Conservation (phyloP, 2,797 vertebrate genomes). For the Anguilla obscura region DNA sequence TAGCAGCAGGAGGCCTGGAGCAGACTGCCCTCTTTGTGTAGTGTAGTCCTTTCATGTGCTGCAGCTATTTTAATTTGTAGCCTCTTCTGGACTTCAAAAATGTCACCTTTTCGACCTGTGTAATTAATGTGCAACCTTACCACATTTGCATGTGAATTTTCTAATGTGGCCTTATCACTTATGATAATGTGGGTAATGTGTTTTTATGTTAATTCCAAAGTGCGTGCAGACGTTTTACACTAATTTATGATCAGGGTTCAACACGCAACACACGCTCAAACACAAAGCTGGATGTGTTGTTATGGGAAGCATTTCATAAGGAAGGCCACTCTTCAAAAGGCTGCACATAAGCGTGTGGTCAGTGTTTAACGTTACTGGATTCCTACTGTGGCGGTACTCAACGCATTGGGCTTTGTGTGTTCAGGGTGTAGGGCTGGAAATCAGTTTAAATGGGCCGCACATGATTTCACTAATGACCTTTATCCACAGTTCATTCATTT, state of each 20-base stretch:
- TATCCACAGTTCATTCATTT: neutral
- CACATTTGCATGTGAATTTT: neutral
- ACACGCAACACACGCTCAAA: neutral
- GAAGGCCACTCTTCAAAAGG: neutral
- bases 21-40: neutral
- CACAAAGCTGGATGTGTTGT: neutral
- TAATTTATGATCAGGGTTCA: neutral
- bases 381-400: neutral
- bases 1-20: neutral
- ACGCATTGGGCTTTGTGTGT: neutral
- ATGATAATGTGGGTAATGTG: neutral
- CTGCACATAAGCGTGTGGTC: neutral
- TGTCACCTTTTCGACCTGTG: neutral
- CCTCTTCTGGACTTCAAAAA: neutral
- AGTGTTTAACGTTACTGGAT: neutral
- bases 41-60: neutral
- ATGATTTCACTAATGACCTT: slow-evolving; percentile 1
- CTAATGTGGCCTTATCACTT: neutral
- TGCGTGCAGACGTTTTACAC: neutral
- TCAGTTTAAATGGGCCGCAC: neutral
- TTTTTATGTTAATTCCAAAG: neutral
- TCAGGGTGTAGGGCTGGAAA: neutral
- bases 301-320: neutral
- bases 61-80: neutral
- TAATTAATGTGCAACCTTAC: neutral